Conservation (phyloP, 2,113 vertebrate genomes). For the Dipodomys spectabilis region DNA sequence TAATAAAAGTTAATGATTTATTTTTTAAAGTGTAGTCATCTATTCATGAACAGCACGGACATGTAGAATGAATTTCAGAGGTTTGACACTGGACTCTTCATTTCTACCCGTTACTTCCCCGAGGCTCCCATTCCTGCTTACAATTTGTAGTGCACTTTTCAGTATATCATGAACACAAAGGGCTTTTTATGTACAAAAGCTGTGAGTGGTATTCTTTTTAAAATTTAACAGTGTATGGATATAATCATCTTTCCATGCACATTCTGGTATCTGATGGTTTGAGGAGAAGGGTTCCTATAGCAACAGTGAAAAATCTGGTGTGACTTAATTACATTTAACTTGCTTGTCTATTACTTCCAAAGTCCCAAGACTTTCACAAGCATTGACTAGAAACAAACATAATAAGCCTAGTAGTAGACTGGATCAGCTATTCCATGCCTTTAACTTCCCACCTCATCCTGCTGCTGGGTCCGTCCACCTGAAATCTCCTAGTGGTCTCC, state of each 20-base stretch:
- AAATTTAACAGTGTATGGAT: neutral
- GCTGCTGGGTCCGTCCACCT: neutral
- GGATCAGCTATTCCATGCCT: neutral
- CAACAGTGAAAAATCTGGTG: neutral
- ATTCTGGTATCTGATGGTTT: neutral
- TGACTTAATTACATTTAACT: neutral
- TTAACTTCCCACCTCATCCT: neutral
- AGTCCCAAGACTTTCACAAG: neutral
- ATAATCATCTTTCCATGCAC: no score
- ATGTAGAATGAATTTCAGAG: neutral
- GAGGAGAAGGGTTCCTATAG: neutral
- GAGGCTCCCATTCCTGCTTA: neutral
- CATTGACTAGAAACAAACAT: neutral
- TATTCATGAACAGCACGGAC: neutral
- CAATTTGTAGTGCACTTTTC: neutral
- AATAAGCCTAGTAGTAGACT: neutral
- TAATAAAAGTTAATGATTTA: slow-evolving; percentile 67
- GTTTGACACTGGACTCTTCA: neutral
- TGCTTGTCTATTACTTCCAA: neutral
- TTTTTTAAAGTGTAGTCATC: slow-evolving; percentile 48
- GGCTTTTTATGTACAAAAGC: neutral
- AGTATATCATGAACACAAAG: neutral
- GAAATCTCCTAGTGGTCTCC: neutral
- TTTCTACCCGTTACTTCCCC: neutral
- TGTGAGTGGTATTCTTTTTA: neutral